Conservation (phyloP, 2,797 vertebrate genomes). For the Antennarius maculatus region DNA sequence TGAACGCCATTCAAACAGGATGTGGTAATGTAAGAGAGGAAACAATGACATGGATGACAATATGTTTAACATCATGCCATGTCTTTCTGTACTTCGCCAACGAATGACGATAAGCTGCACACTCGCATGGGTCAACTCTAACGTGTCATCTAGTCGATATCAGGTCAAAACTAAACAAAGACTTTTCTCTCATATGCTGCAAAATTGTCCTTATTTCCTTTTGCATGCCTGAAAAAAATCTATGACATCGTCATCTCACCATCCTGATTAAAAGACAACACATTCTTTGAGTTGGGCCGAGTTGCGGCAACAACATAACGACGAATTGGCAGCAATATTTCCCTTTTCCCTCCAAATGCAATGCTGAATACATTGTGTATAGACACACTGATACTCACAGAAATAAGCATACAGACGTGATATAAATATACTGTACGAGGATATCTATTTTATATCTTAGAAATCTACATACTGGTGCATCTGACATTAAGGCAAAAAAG, state of each 20-base stretch:
- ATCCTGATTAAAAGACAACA: slow-evolving; percentile 64
- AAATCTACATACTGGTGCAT: slow-evolving; percentile 79
- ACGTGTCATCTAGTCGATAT: slow-evolving; percentile 25
- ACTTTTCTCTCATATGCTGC: slow-evolving; percentile 20
- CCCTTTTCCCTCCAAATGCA: slow-evolving; percentile 57
- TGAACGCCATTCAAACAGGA: slow-evolving; percentile 46
- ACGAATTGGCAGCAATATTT: slow-evolving; percentile 63
- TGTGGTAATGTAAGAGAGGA: slow-evolving; percentile 47
- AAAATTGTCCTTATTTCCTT: slow-evolving; percentile 28
- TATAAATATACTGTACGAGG: slow-evolving; percentile 75
- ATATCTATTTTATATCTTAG: slow-evolving; percentile 77
- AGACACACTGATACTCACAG: slow-evolving; percentile 74
- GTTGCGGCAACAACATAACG: slow-evolving; percentile 61
- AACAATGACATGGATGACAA: slow-evolving; percentile 51
- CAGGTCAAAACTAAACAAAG: slow-evolving; percentile 28
- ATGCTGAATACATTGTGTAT: slow-evolving; percentile 71
- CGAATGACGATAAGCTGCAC: slow-evolving; percentile 25
- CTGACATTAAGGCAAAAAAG: slow-evolving; percentile 86
- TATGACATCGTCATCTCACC: slow-evolving; percentile 45
- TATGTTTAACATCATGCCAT: slow-evolving; percentile 44
- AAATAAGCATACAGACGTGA: slow-evolving; percentile 76
- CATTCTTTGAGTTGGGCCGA: slow-evolving; percentile 76
- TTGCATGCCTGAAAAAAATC: slow-evolving; percentile 34
- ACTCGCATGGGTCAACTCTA: slow-evolving; percentile 16
- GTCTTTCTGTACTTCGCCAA: slow-evolving; percentile 27